Evolutionary conservation across 2,113 vertebrate genomes (phyloP).

Genomic region (Bungarus multicinctus): DNA sequence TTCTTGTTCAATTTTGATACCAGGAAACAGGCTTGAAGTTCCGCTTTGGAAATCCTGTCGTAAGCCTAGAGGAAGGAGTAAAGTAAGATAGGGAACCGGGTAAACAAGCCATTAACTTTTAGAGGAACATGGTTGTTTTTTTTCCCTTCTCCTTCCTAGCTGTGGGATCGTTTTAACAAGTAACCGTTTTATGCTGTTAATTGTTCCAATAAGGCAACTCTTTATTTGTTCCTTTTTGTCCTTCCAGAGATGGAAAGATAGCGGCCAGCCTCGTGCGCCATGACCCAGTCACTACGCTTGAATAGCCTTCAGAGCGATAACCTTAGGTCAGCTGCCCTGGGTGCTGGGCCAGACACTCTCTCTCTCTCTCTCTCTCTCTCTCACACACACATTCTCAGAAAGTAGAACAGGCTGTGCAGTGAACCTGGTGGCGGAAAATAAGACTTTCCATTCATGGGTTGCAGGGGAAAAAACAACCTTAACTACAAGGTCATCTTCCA

Average conservation of each 20-base stretch:
- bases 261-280: conserved; percentile 5
- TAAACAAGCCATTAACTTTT: neutral
- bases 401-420: neutral
- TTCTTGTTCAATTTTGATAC: neutral
- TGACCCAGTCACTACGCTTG: neutral
- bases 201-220: conserved; percentile 28
- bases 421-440: neutral
- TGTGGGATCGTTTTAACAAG: conserved; percentile 35
- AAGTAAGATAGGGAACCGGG: neutral
- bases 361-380: no score
- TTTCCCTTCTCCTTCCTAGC: neutral
- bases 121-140: neutral
- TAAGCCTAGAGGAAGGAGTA: neutral
- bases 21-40: neutral
- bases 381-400: neutral
- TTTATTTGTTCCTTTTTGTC: conserved; percentile 15
- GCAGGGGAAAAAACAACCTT: neutral
- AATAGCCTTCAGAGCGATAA: neutral
- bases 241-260: conserved; percentile 48
- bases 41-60: neutral
- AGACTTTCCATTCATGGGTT: neutral
- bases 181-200: conserved; percentile 28
- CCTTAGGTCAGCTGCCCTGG: neutral
- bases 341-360: neutral
- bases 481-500: neutral